Base-by-base conservation (phyloP, 2,888 invertebrate species). In the Lithodes maja region DNA sequence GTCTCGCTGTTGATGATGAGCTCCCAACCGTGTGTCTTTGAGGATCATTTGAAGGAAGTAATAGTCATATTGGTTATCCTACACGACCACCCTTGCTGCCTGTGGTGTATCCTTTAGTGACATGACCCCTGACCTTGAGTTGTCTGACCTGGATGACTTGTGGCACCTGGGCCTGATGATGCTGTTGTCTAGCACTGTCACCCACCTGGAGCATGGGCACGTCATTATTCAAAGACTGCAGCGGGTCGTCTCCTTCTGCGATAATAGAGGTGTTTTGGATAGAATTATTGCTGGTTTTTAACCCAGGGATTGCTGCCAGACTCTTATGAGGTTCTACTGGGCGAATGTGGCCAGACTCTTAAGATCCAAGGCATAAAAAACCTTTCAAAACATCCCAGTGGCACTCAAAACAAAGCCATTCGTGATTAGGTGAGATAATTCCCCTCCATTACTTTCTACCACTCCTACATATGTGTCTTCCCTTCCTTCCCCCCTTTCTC, bases 1-100 rank as follows among this genome's bases (percentile, higher is more conserved):
- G 50, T 82, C 15, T 75, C 87, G 9, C 49, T 87, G 61, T 17
- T 83, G 33, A 50, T 87, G 5, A 87, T 87, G 83, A 87, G 87
- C 3, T 53, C 68, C 55, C 9, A 82, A 15, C 61, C 82, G 12
- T 50, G 17, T 9, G 77, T 87, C 17, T 75, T 75, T 9, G 75
- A 83, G 49, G n/a, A 81, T 1, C 82, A 61, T 61, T 54, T 87
- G 53, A n/a, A 71, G 15, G 82, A 87, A 68, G 82, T 77, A 7
- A 12, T 87, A 55, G 12, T 54, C 71, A 1, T 87, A 87, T 53
- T 87, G 87, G 87, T 49, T 50, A 7, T 49, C 49, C 33, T 83
- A 81, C 77, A 75, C 82, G 15, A 2, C 2, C n/a, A 77, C 74
- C 15, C 55, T 77, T 5, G 53, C 49, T 50, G n/a, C 9, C 9